These are phyloP conservation scores for Bicyclus anynana DNA, from an alignment of 1,140 invertebrate species.

Conservation along the genomic window DNA sequence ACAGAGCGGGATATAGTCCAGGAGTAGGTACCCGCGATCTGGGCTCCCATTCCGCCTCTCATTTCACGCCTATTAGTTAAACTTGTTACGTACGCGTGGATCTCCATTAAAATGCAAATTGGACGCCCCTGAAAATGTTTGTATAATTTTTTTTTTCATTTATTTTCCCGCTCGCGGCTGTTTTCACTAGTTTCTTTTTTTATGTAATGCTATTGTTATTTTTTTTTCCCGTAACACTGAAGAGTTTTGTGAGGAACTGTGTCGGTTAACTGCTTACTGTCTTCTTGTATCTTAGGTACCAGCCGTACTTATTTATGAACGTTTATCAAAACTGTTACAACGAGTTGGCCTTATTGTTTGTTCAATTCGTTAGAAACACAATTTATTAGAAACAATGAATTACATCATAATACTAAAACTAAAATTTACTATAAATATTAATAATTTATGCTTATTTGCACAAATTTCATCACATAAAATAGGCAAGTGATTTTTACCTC, in stretches of 20 bases:
- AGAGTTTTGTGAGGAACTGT: constrained; percentile 9
- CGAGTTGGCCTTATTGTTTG: too few species aligned
- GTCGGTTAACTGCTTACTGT: too few species aligned
- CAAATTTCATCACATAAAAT: too few species aligned
- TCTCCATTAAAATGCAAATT: constrained; percentile 74
- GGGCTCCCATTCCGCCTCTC: constrained; percentile 36
- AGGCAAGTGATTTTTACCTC: too few species aligned
- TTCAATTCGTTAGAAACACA: too few species aligned
- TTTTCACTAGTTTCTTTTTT: constrained; percentile 30
- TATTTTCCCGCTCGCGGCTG: constrained; percentile 37
- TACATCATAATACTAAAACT: too few species aligned
- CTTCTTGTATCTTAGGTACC: too few species aligned
- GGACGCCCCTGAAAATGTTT: constrained; percentile 66
- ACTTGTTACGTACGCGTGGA: constrained; percentile 69
- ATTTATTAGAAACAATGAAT: too few species aligned
- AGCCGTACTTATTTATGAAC: too few species aligned
- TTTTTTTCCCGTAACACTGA: constrained; percentile 13
- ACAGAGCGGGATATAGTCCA: constrained; percentile 16
- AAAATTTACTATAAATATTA: too few species aligned
- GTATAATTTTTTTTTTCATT: constrained; percentile 57
- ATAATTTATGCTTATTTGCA: too few species aligned
- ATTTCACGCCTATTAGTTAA: constrained; percentile 73
- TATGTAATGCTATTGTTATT: constrained; percentile 2
- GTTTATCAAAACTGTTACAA: too few species aligned
- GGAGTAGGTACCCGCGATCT: constrained; percentile 20